phyloP scores from a whole-genome alignment of 2,888 invertebrate genomes.

The Drosophila stalkeri region DNA sequence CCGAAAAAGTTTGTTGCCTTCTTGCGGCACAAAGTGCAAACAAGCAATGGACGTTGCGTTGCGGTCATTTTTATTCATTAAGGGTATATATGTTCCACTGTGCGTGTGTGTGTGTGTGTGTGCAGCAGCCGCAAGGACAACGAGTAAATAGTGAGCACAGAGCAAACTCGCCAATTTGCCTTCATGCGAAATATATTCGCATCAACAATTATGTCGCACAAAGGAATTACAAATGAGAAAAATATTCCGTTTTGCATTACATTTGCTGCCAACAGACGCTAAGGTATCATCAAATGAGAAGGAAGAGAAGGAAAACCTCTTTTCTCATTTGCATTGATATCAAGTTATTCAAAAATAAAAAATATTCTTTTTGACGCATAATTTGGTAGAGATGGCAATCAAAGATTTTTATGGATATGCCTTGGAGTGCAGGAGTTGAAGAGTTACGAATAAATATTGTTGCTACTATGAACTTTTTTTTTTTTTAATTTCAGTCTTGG shows the following conservation, averaged over 20 bases:
- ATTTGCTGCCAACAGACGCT: constrained; percentile 4
- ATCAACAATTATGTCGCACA: constrained; percentile 32
- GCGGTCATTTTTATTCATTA: constrained; percentile 66
- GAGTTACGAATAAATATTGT: no score
- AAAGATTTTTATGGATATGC: background rate
- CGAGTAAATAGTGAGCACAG: constrained; percentile 26
- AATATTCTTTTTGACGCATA: background rate
- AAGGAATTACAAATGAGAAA: constrained; percentile 14
- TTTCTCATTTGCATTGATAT: constrained; percentile 12
- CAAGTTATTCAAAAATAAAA: background rate
- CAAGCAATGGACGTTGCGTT: constrained; percentile 61
- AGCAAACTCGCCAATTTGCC: constrained; percentile 25
- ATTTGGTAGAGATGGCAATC: background rate
- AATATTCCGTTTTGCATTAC: constrained; percentile 16
- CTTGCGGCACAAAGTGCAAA: constrained; percentile 62
- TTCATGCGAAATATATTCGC: constrained; percentile 29
- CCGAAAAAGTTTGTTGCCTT: constrained; percentile 43
- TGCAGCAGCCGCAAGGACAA: constrained; percentile 38
- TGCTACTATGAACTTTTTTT: no score
- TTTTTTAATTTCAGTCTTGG: no score
- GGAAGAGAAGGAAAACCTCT: background rate
- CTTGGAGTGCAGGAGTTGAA: background rate
- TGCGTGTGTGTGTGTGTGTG: background rate
- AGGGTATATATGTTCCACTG: background rate
- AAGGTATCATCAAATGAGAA: background rate